Conservation (phyloP, 2,113 vertebrate genomes). For the Notarius lentiginosus region DNA sequence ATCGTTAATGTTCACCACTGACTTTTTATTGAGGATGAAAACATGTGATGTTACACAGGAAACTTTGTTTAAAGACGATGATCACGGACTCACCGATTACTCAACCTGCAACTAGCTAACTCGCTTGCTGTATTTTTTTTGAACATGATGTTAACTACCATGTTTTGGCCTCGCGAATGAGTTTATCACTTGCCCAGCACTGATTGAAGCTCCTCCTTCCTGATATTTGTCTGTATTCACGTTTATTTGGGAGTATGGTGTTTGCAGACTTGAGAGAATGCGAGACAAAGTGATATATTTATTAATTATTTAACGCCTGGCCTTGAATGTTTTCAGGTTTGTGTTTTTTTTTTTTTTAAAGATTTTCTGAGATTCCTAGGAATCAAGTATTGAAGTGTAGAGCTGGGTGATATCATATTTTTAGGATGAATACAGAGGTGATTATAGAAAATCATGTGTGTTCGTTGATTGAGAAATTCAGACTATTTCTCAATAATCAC, state of each 20-base stretch:
- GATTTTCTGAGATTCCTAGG: no score
- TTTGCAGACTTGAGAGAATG: neutral
- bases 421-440: no score
- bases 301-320: no score
- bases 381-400: no score
- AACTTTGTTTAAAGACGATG: neutral
- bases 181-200: neutral
- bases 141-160: neutral
- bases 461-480: no score
- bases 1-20: neutral
- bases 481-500: no score
- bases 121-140: neutral
- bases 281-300: no score
- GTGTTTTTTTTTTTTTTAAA: no score
- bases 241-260: neutral
- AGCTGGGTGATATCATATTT: no score
- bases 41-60: neutral
- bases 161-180: neutral
- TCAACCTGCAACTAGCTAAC: neutral
- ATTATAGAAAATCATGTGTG: no score
- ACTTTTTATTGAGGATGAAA: neutral
- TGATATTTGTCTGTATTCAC: neutral
- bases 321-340: no score
- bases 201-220: neutral
- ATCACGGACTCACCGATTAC: accelerated